These are phyloP conservation scores for Drosophila limbata DNA, from an alignment of 2,888 invertebrate species.

Conservation along the genomic window DNA sequence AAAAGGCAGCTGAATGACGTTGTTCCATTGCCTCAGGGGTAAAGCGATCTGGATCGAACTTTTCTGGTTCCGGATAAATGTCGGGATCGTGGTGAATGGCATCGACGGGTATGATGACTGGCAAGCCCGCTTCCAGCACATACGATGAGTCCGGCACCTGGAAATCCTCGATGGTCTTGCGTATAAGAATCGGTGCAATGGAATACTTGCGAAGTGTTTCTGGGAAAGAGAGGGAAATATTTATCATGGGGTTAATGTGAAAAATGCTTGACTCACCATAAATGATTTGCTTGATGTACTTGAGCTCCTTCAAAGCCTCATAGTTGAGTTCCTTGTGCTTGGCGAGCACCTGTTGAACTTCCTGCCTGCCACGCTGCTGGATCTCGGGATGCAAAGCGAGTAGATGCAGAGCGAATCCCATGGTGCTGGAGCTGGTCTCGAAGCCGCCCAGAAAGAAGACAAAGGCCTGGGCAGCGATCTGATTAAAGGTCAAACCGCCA, in stretches of 20 bases:
- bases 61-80: constrained; percentile 85
- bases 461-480: constrained; percentile 87
- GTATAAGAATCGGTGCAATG: constrained; percentile 82
- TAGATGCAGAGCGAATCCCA: constrained; percentile 84
- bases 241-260: background rate
- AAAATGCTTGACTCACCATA: constrained; percentile 62
- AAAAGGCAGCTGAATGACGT: constrained; percentile 74
- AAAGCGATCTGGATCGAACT: constrained; percentile 86
- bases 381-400: constrained; percentile 76
- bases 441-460: constrained; percentile 87
- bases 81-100: constrained; percentile 85
- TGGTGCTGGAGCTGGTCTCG: constrained; percentile 86
- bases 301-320: constrained; percentile 72
- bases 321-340: constrained; percentile 72
- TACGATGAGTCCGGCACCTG: constrained; percentile 80
- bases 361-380: constrained; percentile 66
- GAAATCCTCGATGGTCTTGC: constrained; percentile 82
- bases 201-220: constrained; percentile 86
- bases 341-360: constrained; percentile 67
- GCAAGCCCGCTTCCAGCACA: constrained; percentile 86
- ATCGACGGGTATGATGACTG: constrained; percentile 86
- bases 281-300: constrained; percentile 73
- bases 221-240: constrained; percentile 36
- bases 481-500: constrained; percentile 84
- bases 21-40: constrained; percentile 73